These are phyloP conservation scores for Pollachius pollachius DNA, from an alignment of 2,113 vertebrate species.

Conservation along the genomic window DNA sequence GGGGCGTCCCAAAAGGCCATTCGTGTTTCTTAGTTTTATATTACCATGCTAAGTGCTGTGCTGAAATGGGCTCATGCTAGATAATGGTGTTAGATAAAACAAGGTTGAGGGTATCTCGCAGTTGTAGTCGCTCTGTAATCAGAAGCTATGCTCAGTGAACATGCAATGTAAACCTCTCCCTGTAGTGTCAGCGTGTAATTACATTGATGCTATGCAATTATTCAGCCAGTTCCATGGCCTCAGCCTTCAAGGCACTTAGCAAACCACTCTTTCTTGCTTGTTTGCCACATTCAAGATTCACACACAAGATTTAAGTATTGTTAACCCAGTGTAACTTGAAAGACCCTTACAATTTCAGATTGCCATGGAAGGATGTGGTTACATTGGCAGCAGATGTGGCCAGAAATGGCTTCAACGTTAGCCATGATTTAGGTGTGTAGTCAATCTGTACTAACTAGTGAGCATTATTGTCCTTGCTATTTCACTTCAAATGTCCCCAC, in stretches of 20 bases:
- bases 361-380: slow-evolving; percentile 86
- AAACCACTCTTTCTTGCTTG: no score
- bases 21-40: no score
- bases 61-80: no score
- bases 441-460: slow-evolving; percentile 1
- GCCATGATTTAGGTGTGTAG: slow-evolving; percentile 86
- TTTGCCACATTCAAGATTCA: no score
- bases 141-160: slow-evolving; percentile 1
- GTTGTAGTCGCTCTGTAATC: background rate
- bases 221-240: slow-evolving; percentile 1
- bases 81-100: no score
- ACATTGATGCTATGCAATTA: slow-evolving; percentile 43
- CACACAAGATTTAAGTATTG: no score
- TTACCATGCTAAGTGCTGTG: no score
- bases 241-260: background rate
- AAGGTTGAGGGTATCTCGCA: no score
- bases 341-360: slow-evolving; percentile 62
- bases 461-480: background rate
- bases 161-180: background rate
- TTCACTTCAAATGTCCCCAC: background rate
- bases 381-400: slow-evolving; percentile 81
- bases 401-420: slow-evolving; percentile 91
- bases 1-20: no score
- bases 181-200: slow-evolving; percentile 27
- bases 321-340: background rate